Conservation (phyloP, 2,113 vertebrate genomes). For the Aepyceros melampus region DNA sequence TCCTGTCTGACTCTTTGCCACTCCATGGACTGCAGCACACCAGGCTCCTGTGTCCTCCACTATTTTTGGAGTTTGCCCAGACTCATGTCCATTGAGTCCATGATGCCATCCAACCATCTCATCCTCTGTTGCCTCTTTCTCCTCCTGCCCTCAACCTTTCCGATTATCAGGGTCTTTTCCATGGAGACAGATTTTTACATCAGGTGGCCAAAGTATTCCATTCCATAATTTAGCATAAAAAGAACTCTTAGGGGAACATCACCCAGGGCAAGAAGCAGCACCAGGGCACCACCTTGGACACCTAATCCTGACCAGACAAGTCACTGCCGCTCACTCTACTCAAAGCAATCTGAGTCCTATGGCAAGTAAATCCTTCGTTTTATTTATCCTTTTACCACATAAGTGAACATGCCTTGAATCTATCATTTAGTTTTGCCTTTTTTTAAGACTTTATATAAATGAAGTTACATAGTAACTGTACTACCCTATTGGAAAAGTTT, state of each 20-base stretch:
- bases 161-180: not conserved
- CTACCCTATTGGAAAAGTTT: not conserved
- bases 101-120: not conserved
- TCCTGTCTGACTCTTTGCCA: not conserved
- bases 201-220: not conserved
- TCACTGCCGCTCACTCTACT: not conserved
- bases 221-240: not conserved
- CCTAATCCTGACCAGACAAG: not conserved
- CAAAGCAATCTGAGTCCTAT: not conserved
- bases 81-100: not conserved
- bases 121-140: not conserved
- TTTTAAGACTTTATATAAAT: not conserved
- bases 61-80: not conserved
- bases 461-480: not conserved
- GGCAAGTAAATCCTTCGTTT: not conserved
- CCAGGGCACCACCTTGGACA: not conserved
- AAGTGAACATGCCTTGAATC: not conserved
- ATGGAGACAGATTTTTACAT: not conserved
- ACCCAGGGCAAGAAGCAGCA: not conserved
- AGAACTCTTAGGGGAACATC: not conserved
- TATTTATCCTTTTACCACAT: not conserved
- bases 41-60: not conserved
- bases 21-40: not conserved
- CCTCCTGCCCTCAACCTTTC: not conserved
- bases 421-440: not conserved